Conservation (phyloP, 2,797 vertebrate species). For the Onychomys torridus region DNA sequence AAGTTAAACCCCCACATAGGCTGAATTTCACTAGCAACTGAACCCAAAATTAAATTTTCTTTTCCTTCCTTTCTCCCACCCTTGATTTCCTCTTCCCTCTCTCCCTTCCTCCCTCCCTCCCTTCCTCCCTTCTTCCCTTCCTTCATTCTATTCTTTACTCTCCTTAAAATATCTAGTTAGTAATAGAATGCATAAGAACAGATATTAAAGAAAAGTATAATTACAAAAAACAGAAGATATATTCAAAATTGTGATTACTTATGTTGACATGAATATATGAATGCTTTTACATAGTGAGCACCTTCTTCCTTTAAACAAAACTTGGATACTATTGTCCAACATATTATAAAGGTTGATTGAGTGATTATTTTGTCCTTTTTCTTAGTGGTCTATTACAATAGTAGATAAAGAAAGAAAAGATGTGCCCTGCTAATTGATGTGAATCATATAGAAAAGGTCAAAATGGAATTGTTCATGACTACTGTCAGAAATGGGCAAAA, state of each 20-base stretch:
- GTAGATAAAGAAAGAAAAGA: slow-evolving; percentile 62
- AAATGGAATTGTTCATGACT: slow-evolving; percentile 61
- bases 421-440: slow-evolving; percentile 55
- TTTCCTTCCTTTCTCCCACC: no score
- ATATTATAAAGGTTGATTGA: slow-evolving; percentile 55
- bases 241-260: slow-evolving; percentile 9
- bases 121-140: background rate
- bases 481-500: slow-evolving; percentile 68
- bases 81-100: background rate
- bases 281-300: slow-evolving; percentile 27
- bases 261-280: background rate
- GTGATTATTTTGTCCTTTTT: slow-evolving; percentile 45
- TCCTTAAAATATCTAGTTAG: background rate
- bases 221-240: slow-evolving; percentile 1
- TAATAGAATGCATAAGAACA: background rate
- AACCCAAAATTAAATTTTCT: background rate
- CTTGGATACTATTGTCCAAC: background rate
- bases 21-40: background rate
- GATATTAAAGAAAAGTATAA: slow-evolving; percentile 31
- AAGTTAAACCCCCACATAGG: background rate
- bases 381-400: slow-evolving; percentile 24
- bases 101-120: background rate
- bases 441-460: slow-evolving; percentile 64
- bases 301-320: slow-evolving; percentile 19
- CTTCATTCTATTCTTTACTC: background rate